Conservation (phyloP, 2,113 vertebrate genomes). For the Colius striatus region DNA sequence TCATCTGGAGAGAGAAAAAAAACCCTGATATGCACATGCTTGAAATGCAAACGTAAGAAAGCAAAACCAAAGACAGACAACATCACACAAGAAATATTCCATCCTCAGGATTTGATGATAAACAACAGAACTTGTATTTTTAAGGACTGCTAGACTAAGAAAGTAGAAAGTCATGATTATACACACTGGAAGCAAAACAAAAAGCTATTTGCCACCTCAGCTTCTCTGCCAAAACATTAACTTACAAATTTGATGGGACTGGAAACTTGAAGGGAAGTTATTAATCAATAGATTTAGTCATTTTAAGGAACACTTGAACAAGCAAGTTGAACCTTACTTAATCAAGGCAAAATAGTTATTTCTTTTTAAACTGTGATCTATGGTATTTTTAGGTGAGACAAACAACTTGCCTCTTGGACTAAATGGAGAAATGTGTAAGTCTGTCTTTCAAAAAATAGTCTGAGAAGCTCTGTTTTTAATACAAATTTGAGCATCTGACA, state of each 20-base stretch:
- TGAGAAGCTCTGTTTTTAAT: background rate
- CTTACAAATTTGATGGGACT: background rate
- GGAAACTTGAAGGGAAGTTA: background rate
- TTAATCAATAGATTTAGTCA: background rate
- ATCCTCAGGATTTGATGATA: background rate
- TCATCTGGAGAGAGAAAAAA: conserved; percentile 83
- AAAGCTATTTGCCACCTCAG: background rate
- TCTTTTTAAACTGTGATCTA: background rate
- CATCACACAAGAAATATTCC: background rate
- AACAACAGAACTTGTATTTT: background rate
- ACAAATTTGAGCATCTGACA: background rate
- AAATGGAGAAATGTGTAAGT: background rate
- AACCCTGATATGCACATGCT: background rate
- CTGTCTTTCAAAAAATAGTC: too few relatives aligned
- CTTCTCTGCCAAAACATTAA: background rate
- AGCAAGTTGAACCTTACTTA: background rate
- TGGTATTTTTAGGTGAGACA: background rate
- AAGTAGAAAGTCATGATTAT: background rate
- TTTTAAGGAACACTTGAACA: background rate
- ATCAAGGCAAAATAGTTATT: background rate
- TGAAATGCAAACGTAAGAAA: background rate
- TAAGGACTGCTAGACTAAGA: background rate
- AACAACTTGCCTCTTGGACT: background rate
- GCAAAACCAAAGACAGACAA: background rate
- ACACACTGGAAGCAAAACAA: background rate